These are phyloP conservation scores for Parnassius orleans DNA, from an alignment of 2,888 invertebrate genomes.

Conservation along the genomic window DNA sequence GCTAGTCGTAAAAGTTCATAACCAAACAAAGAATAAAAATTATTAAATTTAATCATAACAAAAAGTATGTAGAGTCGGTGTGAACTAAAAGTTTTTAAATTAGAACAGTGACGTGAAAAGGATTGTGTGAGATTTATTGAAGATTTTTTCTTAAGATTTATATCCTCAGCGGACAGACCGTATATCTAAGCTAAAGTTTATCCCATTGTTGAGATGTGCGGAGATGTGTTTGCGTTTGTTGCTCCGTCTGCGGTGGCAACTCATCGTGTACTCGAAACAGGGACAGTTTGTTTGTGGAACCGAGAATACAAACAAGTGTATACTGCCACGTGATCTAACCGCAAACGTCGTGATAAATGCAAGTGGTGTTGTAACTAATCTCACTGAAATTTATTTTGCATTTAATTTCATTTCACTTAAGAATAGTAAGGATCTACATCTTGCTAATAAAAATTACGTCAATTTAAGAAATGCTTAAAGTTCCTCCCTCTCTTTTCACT, in stretches of 20 bases:
- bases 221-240: conserved; percentile 3
- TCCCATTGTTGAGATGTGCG: conserved; percentile 21
- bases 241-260: not conserved
- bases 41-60: conserved; percentile 14
- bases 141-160: conserved; percentile 34
- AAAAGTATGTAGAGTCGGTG: not conserved
- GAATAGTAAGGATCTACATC: no score
- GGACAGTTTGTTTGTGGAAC: conserved; percentile 3
- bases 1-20: no score
- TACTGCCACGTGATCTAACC: not conserved
- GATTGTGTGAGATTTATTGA: conserved; percentile 33
- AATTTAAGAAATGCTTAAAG: no score
- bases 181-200: conserved; percentile 12
- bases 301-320: not conserved
- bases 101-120: conserved; percentile 31
- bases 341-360: not conserved
- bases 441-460: no score
- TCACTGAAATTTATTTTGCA: no score
- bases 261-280: conserved; percentile 1
- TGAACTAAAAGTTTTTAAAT: conserved; percentile 21
- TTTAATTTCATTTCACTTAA: no score
- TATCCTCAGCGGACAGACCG: conserved; percentile 21
- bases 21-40: conserved; percentile 1
- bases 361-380: no score
- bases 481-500: no score